A percentile compares a stretch with the other conserved stretches of the same genome.
These are phyloP conservation scores for Eupithecia insigniata DNA, from an alignment of 2,888 invertebrate species.

Conservation along the genomic window DNA sequence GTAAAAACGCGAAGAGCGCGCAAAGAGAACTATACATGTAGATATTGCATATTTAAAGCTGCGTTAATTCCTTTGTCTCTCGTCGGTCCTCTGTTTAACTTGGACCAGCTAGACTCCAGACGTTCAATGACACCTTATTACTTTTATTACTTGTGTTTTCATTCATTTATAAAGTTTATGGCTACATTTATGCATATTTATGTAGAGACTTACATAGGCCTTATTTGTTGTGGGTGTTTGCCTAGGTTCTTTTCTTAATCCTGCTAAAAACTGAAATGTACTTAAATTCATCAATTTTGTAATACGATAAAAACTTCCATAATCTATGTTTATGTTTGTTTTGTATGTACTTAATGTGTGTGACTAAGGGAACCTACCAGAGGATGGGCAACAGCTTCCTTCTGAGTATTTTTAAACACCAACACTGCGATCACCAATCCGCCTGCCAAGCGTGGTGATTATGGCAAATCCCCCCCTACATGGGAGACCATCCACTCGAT, in stretches of 20 bases:
- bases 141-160: slow-evolving; percentile 11
- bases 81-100: slow-evolving; percentile 30
- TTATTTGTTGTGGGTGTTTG: neutral
- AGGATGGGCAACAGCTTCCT: too few species aligned
- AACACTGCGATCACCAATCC: too few species aligned
- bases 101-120: slow-evolving; percentile 26
- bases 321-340: too few species aligned
- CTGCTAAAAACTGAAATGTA: neutral
- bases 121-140: slow-evolving; percentile 33
- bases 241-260: neutral
- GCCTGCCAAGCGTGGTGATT: too few species aligned
- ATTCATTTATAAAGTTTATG: slow-evolving; percentile 57
- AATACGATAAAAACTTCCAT: too few species aligned
- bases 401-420: too few species aligned
- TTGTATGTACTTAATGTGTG: too few species aligned
- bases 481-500: too few species aligned
- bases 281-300: too few species aligned
- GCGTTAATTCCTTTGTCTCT: slow-evolving; percentile 37
- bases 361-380: too few species aligned
- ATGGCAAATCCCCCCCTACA: too few species aligned
- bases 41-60: slow-evolving; percentile 37
- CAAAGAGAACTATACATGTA: slow-evolving; percentile 30
- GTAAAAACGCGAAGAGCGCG: slow-evolving; percentile 27
- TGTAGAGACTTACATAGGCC: neutral
- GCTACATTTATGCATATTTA: neutral